phyloP scores from a whole-genome alignment of 2,888 invertebrate genomes.

The Drosophila anomalata region DNA sequence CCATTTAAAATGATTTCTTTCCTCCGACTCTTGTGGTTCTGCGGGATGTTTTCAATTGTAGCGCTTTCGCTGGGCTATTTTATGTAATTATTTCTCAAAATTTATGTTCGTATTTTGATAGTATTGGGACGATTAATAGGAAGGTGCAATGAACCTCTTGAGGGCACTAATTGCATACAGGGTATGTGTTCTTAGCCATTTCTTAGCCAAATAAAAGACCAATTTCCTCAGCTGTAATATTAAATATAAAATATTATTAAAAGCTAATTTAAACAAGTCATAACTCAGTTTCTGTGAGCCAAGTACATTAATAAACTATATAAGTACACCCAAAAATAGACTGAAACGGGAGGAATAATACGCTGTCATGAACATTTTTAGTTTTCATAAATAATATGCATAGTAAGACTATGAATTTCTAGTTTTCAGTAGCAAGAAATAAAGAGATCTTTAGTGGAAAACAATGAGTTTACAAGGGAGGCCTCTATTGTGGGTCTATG shows the following conservation, averaged over 20 bases:
- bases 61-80: conserved; percentile 54
- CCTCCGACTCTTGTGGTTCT: conserved; percentile 5
- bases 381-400: conserved; percentile 18
- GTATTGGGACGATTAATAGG: conserved; percentile 42
- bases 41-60: conserved; percentile 55
- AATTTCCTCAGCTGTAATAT: too few relatives aligned
- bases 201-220: too few relatives aligned
- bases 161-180: conserved; percentile 17
- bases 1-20: neutral
- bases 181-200: too few relatives aligned
- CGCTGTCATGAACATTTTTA: conserved; percentile 42
- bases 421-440: neutral
- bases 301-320: conserved; percentile 1
- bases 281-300: neutral
- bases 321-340: conserved; percentile 1
- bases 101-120: conserved; percentile 43
- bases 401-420: neutral
- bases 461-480: neutral
- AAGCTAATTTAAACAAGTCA: conserved; percentile 1
- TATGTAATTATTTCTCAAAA: conserved; percentile 63
- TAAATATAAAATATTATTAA: too few relatives aligned
- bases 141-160: conserved; percentile 46
- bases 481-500: neutral
- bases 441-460: neutral
- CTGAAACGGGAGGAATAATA: conserved; percentile 1